phyloP scores from a whole-genome alignment of 2,797 vertebrate species.

The Morus bassanus region DNA sequence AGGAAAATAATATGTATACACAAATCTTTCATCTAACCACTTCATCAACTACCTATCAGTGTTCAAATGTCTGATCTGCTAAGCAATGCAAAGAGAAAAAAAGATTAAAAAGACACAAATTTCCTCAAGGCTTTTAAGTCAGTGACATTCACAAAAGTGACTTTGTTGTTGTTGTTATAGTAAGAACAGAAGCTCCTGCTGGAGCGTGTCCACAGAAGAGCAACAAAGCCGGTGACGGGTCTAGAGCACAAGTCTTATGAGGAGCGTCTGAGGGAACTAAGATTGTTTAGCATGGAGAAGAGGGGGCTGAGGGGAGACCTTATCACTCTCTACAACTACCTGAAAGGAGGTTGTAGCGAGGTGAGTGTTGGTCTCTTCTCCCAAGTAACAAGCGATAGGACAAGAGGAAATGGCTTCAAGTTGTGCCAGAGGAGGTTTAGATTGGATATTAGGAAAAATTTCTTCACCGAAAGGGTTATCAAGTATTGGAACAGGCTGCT shows the following conservation, averaged over 20 bases:
- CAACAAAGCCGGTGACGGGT: not conserved
- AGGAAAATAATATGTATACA: not conserved
- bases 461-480: not conserved
- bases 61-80: not conserved
- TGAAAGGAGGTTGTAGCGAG: not conserved
- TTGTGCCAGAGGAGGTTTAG: not conserved
- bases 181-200: not conserved
- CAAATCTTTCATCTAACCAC: not conserved
- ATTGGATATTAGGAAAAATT: not conserved
- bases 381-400: not conserved
- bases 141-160: not conserved
- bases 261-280: not conserved
- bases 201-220: not conserved
- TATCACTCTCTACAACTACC: accelerated
- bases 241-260: not conserved
- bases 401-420: not conserved
- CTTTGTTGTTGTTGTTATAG: not conserved
- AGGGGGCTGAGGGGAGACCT: not conserved
- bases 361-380: not conserved
- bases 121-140: not conserved
- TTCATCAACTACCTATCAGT: not conserved
- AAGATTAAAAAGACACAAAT: accelerated
- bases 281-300: not conserved
- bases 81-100: not conserved
- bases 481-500: not conserved